Evolutionary conservation across 2,797 vertebrate genomes (phyloP), one percentile per base, ranked within the genome.

Genomic region (Mus minutoides): DNA sequence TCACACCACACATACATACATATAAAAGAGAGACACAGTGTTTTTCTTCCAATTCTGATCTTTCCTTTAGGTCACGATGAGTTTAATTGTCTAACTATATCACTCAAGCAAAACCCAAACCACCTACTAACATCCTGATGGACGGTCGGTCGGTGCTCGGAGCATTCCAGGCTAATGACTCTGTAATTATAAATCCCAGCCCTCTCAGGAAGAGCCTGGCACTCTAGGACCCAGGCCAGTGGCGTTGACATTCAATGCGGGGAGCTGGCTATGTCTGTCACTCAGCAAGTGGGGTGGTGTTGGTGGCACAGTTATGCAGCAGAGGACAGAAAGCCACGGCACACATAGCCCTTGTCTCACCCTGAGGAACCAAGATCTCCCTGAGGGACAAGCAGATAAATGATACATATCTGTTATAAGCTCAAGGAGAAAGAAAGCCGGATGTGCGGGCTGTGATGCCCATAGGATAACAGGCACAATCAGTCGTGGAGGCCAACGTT

Each of bases 151-250:
- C 71, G 77, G 56, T 0, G 64, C 96, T 0, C 62, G 56, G 43
- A 75, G 71, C 96, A 92, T 95, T 96, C 97, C 96, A 92, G 3
- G 34, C 73, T 92, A 96, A 96, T 95, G 71, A 95, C 91, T 83
- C 85, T 49, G 14, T 22, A 2, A 2, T 46, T 29, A 80, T 13
- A 84, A 96, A 97, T 86, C 90, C 94, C 85, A 34, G 5, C 10
- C 13, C 6, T 24, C 40, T 26, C 21, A 19, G 60, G 69, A 84
- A 83, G 17, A 91, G 49, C 85, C 93, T 17, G 21, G 60, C 43
- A 34, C 82, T 58, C 37, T 75, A 90, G 56, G 49, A 91, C 43
- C 56, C 88, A 69, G 84, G 64, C 13, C 19, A 64, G 73, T 40
- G 56, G 56, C 14, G 19, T 31, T n/a, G 67, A 85, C 49, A 43